Evolutionary conservation across 1,140 invertebrate species (phyloP).

Genomic region (Danaus plexippus): DNA sequence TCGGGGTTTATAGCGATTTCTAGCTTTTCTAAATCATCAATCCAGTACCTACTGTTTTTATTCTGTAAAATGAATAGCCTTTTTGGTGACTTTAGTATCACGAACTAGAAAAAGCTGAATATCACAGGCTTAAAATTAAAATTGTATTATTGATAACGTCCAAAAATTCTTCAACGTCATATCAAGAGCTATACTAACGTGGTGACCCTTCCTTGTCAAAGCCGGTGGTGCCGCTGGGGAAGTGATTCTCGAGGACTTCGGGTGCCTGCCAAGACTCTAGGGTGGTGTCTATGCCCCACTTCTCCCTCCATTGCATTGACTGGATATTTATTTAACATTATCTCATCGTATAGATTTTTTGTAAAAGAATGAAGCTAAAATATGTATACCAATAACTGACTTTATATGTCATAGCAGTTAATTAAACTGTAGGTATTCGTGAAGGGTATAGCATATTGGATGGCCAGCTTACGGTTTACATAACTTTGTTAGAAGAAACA

Average conservation of each 20-base stretch:
- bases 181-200: slow-evolving; percentile 58
- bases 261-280: slow-evolving; percentile 79
- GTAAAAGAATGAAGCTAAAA: too few species aligned
- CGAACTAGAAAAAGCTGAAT: too few species aligned
- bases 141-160: not conserved
- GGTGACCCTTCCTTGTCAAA: slow-evolving; percentile 90
- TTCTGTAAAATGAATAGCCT: not conserved
- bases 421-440: too few species aligned
- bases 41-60: slow-evolving; percentile 1
- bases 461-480: too few species aligned
- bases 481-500: too few species aligned
- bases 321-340: slow-evolving; percentile 47
- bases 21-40: not conserved
- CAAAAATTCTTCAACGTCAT: not conserved
- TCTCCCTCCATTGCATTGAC: slow-evolving; percentile 84
- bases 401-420: too few species aligned
- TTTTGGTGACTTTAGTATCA: too few species aligned
- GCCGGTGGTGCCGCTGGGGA: slow-evolving; percentile 83
- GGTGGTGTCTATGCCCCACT: slow-evolving; percentile 82
- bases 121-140: too few species aligned
- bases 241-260: slow-evolving; percentile 79
- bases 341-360: too few species aligned
- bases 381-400: too few species aligned
- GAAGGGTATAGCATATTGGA: too few species aligned
- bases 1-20: too few species aligned